Base-by-base conservation (phyloP, 2,113 vertebrate genomes). In the Cavia porcellus region DNA sequence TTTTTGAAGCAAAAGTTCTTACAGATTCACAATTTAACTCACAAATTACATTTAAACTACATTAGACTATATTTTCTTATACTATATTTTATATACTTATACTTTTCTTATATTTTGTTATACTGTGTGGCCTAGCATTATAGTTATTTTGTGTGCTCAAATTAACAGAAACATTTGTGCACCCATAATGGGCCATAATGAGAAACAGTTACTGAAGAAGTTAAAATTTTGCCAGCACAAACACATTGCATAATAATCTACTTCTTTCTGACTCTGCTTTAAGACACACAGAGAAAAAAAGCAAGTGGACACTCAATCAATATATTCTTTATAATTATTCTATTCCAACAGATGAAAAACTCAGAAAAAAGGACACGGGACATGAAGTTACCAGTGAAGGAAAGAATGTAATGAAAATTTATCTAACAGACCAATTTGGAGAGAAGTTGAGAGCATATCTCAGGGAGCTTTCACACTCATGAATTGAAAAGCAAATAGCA, bases 121-220 rank as follows among this genome's bases (percentile, higher is more conserved):
- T 38, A 38, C 38, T 38, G 96, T 92, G 11, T 50, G 38, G 94
- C 72, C 1, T 3, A 84, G 12, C 32, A 70, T 20, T 7, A 85
- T 20, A 47, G 19, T 95, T 45, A 86, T 7, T 0, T 45, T 19
- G 0, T 11, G 15, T 0, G 19, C 2, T 0, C 4, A 79, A 1
- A 52, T 66, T 68, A 47, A 2, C 70, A 5, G 17, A 85, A 2
- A 62, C 0, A 47, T 79, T 79, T 77, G 47, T 89, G 24, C 45
- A 66, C 22, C 32, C 28, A 64, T 32, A 90, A 2, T 80, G 15
- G 35, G 1, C 61, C 74, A 55, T 59, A 22, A 25, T 20, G 2
- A 59, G 35, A 11, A 64, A 68, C 72, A 86, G 24, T 64, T 81
- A 5, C 38, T 25, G 12, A 1, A n/a, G 0, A 17, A 61, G 11